Evolutionary conservation across 2,113 vertebrate genomes (phyloP), one percentile per base, ranked within the genome.

Genomic region (Tretioscincus oriximinensis): DNA sequence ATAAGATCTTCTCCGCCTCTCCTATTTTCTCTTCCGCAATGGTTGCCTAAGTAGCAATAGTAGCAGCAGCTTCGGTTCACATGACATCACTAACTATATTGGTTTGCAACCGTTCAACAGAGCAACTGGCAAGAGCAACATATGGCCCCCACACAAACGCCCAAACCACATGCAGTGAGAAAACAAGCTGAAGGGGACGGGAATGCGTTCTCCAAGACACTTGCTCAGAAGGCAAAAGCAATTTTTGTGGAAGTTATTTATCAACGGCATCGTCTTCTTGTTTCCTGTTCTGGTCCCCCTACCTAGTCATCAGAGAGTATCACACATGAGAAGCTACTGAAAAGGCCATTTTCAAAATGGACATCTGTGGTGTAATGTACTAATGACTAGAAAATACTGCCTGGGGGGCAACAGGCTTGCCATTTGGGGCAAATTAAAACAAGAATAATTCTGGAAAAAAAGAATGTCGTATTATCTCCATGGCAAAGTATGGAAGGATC

Each of bases 41-140:
- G 26, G 26, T 76, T 69, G 64, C 80, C 66, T 68, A 74, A 81
- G 65, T 51, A 68, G 71, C 60, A 41, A 26, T 29, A 18, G 63
- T 31, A 75, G 58, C 64, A 24, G 73, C 76, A 70, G 66, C 68
- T 28, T 69, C 24, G 73, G 26, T 26, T 28, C 73, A 76, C 73
- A 61, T 82, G 73, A 82, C 80, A 82, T 64, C 80, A 82, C 9
- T 28, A 1, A 41, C 66, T 70, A 61, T 69, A 75, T 79, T 20
- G 54, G 66, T 69, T 69, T 60, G 35, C 51, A 76, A 76, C 20
- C 69, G 73, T 70, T 69, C 65, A 58, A n/a, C 6, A 5, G 73
- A 81, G 24, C n/a, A 29, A 47, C 41, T 10, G 35, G 26, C 2
- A 14, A 61, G 14, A n/a, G 54, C 73, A 68, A n/a, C 29, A 54